phyloP scores from a whole-genome alignment of 2,888 invertebrate species.

The Mimachlamys varia region DNA sequence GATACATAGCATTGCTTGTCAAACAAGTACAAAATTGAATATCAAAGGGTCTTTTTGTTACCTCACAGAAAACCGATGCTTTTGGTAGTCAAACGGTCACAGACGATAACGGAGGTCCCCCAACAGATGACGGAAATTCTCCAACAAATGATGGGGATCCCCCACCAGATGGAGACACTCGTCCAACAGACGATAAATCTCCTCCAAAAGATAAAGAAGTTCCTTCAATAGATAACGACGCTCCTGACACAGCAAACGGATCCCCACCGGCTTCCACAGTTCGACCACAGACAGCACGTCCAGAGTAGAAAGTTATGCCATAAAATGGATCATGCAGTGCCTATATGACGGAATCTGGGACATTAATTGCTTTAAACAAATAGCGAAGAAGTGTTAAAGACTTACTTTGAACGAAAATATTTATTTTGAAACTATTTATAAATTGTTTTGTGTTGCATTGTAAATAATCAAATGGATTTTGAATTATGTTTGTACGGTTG shows the following conservation, averaged over 20 bases:
- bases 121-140: background rate
- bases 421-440: no score
- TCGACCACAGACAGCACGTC: slow-evolving; percentile 17
- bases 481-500: no score
- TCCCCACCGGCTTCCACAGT: background rate
- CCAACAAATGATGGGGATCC: background rate
- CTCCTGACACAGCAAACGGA: background rate
- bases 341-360: no score
- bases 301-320: background rate
- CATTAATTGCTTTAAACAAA: no score
- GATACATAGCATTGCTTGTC: no score
- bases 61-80: background rate
- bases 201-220: background rate
- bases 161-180: background rate
- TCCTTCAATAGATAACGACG: background rate
- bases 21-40: no score
- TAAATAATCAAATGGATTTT: no score
- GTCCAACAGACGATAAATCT: background rate
- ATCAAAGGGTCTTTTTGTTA: no score
- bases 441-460: no score
- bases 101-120: background rate
- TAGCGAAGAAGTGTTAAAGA: no score
- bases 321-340: no score
- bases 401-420: no score
- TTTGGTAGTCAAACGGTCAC: background rate